These are phyloP conservation scores for Oryzias curvinotus DNA, from an alignment of 2,113 vertebrate genomes.

Conservation along the genomic window DNA sequence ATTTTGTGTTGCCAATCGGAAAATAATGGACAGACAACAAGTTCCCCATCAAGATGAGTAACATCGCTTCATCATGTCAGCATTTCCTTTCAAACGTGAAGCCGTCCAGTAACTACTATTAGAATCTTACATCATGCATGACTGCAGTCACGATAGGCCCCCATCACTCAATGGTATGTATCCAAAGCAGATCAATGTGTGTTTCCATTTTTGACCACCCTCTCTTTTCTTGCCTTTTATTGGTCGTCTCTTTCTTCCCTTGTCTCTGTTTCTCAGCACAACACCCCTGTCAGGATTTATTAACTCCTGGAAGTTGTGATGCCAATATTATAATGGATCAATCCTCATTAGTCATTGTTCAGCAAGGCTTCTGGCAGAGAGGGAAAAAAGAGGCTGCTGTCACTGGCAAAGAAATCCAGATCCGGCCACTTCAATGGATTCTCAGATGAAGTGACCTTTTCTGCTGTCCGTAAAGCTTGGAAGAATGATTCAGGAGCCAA, in stretches of 20 bases:
- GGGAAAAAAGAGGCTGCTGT: constrained; percentile 52
- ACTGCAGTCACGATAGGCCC: neutral
- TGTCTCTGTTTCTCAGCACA: constrained; percentile 11
- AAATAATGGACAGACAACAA: no score
- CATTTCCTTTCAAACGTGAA: constrained; percentile 17
- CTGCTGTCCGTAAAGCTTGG: constrained; percentile 24
- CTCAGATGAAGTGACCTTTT: constrained; percentile 68
- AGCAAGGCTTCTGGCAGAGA: constrained; percentile 24
- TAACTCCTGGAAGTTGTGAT: constrained; percentile 51
- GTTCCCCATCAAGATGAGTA: no score
- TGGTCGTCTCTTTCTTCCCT: neutral
- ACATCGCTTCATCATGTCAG: constrained; percentile 10
- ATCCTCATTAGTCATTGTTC: constrained; percentile 68
- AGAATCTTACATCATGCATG: constrained; percentile 16
- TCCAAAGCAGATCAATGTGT: constrained; percentile 5
- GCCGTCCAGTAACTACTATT: constrained; percentile 1
- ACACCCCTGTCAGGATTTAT: constrained; percentile 41
- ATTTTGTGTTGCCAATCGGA: no score
- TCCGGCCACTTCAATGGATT: constrained; percentile 31
- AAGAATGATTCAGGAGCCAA: constrained; percentile 39
- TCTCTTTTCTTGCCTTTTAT: neutral
- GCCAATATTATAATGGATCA: constrained; percentile 51
- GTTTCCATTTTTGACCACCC: neutral
- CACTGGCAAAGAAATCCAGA: constrained; percentile 48
- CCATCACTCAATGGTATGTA: constrained; percentile 7